Evolutionary conservation across 1,140 invertebrate species (phyloP), one percentile per base, ranked within the genome.

Genomic region (Drosophila virilis): DNA sequence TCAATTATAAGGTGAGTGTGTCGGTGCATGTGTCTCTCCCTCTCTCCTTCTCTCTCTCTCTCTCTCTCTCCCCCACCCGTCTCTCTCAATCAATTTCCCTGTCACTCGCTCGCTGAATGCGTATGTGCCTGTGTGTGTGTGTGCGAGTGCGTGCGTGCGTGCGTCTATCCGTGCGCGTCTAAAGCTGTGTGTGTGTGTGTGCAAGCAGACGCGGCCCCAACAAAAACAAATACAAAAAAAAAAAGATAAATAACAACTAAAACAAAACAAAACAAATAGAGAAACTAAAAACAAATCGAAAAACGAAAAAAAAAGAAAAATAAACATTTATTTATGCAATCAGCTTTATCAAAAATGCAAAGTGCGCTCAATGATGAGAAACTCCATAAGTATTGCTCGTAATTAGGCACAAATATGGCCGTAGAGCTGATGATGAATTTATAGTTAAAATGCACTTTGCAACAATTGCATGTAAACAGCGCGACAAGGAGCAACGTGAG

Each of bases 1-100:
- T 92, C 55, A 92, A 92, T 77, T 92, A 92, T 60, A 92, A 92
- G 83, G 91, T 92, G 83, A 89, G 77, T 90, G 73, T 74, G 73
- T 78, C 71, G 48, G 82, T 78, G 78, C 73, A 22, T 61, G 33
- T 40, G 55, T 43, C 43, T 28, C 40, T 13, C 46, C 38, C 8
- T 48, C 51, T 59, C 61, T 38, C 76, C 58, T 13, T 62, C 55
- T 73, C 42, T 68, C 8, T 52, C 46, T 67, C 70, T 76, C 40
- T 61, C 64, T 59, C 15, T 22, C 22, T 17, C 17, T 1, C 22
- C 2, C 22, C 22, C 22, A 28, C 22, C 22, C 4, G 22, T 62
- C 22, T 67, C 55, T 73, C 37, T 68, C 8, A 46, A 38, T 67
- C 70, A 74, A 33, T 61, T 57, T 59, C 15, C 45, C 62, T 62